Evolutionary conservation across 2,113 vertebrate genomes (phyloP).

Genomic region (Nyctereutes procyonoides): DNA sequence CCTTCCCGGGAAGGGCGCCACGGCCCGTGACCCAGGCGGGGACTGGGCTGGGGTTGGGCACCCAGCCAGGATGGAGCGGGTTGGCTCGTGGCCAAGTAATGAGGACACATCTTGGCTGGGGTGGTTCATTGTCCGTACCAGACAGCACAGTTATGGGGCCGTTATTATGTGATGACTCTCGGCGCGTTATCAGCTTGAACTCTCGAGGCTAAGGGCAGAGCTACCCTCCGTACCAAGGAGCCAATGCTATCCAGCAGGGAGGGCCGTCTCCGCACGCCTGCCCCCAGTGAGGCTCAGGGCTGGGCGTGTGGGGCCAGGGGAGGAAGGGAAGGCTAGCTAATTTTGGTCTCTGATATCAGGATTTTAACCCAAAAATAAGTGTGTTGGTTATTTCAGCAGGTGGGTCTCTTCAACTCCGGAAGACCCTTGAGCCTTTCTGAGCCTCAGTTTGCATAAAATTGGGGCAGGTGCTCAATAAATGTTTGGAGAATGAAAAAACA

Average conservation of each 20-base stretch:
- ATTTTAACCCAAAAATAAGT: neutral
- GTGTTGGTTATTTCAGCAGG: rapidly evolving
- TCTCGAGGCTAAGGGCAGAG: neutral
- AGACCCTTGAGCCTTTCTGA: rapidly evolving
- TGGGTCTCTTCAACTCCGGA: neutral
- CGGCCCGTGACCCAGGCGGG: neutral
- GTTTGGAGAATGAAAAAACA: neutral
- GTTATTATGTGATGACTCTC: constrained; percentile 56
- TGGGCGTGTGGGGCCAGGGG: rapidly evolving
- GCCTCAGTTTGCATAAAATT: rapidly evolving
- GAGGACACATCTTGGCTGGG: rapidly evolving
- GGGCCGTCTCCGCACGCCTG: neutral
- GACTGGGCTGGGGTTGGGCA: neutral
- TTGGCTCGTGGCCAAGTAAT: rapidly evolving
- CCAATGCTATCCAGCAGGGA: neutral
- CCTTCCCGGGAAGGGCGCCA: neutral
- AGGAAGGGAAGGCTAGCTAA: rapidly evolving
- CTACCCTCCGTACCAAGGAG: neutral
- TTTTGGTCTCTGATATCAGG: neutral
- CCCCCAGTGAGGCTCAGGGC: neutral
- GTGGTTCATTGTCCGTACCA: constrained; percentile 16
- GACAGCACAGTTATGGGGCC: constrained; percentile 42
- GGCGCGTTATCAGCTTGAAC: constrained; percentile 36
- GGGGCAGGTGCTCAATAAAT: neutral
- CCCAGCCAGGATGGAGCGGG: rapidly evolving